Evolutionary conservation across 37 sponge, comb jelly and placozoan species (phyloP).

Genomic region (Cladorhizidae sp.): DNA sequence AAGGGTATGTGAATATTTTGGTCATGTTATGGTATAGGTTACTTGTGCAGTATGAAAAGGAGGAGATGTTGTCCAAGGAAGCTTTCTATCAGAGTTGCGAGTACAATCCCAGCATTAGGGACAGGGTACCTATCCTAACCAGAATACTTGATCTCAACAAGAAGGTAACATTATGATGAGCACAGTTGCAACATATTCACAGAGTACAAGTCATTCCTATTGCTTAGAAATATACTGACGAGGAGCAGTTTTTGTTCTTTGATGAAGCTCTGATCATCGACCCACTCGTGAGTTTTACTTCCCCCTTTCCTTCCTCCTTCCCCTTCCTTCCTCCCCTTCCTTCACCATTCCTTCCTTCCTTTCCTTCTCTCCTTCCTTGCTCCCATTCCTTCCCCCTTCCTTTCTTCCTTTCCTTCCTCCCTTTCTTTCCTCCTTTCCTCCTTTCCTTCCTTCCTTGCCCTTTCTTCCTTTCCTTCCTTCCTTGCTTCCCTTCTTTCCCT

Average conservation of each 20-base stretch:
- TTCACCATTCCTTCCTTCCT: too few relatives aligned
- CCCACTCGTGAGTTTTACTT: constrained; percentile 65
- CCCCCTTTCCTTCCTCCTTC: background rate
- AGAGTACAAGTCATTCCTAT: background rate
- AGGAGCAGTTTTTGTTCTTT: constrained; percentile 82
- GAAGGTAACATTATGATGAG: constrained; percentile 40
- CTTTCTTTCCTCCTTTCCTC: too few relatives aligned
- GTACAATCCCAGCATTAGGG: constrained; percentile 83
- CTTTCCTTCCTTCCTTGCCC: too few relatives aligned
- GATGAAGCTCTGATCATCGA: constrained; percentile 83
- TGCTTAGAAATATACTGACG: constrained; percentile 48
- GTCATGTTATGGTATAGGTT: too few relatives aligned
- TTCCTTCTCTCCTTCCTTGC: too few relatives aligned
- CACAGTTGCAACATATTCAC: background rate
- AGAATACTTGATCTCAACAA: constrained; percentile 76
- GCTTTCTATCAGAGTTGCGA: constrained; percentile 81
- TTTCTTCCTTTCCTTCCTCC: too few relatives aligned
- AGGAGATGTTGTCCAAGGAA: constrained; percentile 84
- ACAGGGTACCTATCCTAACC: constrained; percentile 86
- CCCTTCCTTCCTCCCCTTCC: too few relatives aligned
- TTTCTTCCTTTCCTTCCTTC: too few relatives aligned
- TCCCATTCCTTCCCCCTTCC: too few relatives aligned
- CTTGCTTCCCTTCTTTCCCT: too few relatives aligned
- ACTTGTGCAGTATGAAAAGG: constrained; percentile 52
- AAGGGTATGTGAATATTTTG: too few relatives aligned